Base-by-base conservation (phyloP, 2,797 vertebrate species). In the Lophotriccus pileatus region DNA sequence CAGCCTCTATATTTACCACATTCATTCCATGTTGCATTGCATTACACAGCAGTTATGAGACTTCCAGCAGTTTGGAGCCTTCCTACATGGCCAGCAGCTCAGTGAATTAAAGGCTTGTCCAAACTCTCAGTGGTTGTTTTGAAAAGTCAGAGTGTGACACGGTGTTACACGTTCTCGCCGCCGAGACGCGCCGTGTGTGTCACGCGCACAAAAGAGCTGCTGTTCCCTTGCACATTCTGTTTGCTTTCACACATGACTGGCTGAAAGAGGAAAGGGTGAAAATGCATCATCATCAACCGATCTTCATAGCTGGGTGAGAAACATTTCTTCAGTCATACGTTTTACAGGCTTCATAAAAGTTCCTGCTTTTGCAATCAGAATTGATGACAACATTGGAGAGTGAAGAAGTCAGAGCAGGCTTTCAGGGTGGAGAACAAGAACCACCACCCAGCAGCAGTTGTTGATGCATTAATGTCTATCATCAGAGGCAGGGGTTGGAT, bases 171-270 rank as follows among this genome's bases (percentile, higher is more conserved):
- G 43, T 59, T 83, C 66, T 63, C 39, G 1, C 28, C 22, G 73
- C 78, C 7, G 76, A 43, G 86, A 53, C 1, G 3, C 7, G 37
- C 59, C 2, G 1, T 19, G 23, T 18, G 39, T 43, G 52, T 8
- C 78, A 5, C 59, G 9, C 23, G 0, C 80, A 18, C 24, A 32
- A 0, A 16, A 28, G 86, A 90, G 76, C 94, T 87, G 91, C 89
- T 23, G 63, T 64, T 83, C 68, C 66, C 72, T 90, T 25, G 50
- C 87, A 60, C n/a, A 0, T 91, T 87, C 85, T 90, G 62, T 81
- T 94, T 88, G n/a, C 73, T 84, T 91, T 94, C 58, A 78, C 69
- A 78, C 47, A 2, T 77, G 87, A 16, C 84, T 84, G 70, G 69
- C 73, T 90, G 92, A 10, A 34, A 23, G 66, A 73, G 50, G 49